phyloP scores from a whole-genome alignment of 2,797 vertebrate species.

The Lepus oiostolus region DNA sequence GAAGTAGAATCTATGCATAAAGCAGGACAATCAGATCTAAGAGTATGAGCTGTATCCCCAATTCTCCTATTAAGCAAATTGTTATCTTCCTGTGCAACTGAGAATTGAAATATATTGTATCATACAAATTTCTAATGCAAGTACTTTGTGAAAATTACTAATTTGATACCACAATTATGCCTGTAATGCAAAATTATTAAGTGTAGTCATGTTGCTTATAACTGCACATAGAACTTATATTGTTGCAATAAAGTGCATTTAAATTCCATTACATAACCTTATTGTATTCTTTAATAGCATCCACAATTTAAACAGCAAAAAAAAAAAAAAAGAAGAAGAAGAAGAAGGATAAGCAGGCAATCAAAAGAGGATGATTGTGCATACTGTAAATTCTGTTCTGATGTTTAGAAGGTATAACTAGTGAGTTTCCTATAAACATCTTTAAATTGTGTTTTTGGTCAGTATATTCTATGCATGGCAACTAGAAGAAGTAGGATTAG shows the following conservation, averaged over 20 bases:
- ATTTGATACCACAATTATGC: constrained; percentile 88
- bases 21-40: constrained; percentile 77
- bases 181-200: constrained; percentile 89
- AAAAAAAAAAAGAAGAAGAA: constrained; percentile 36
- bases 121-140: constrained; percentile 84
- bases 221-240: constrained; percentile 86
- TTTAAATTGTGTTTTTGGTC: constrained; percentile 61
- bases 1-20: constrained; percentile 75
- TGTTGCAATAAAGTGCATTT: constrained; percentile 88
- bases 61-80: constrained; percentile 78
- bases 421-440: constrained; percentile 67
- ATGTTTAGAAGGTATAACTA: constrained; percentile 67
- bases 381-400: constrained; percentile 68
- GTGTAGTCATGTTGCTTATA: constrained; percentile 84
- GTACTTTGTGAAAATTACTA: constrained; percentile 87
- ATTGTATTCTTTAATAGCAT: constrained; percentile 85
- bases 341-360: constrained; percentile 67
- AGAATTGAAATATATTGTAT: constrained; percentile 81
- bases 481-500: constrained; percentile 45
- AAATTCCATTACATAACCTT: constrained; percentile 87
- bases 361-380: constrained; percentile 62
- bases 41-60: constrained; percentile 77
- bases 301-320: constrained; percentile 82
- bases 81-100: constrained; percentile 81
- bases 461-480: constrained; percentile 53